Conservation (phyloP, 2,113 vertebrate genomes). For the Indicator maculatus region DNA sequence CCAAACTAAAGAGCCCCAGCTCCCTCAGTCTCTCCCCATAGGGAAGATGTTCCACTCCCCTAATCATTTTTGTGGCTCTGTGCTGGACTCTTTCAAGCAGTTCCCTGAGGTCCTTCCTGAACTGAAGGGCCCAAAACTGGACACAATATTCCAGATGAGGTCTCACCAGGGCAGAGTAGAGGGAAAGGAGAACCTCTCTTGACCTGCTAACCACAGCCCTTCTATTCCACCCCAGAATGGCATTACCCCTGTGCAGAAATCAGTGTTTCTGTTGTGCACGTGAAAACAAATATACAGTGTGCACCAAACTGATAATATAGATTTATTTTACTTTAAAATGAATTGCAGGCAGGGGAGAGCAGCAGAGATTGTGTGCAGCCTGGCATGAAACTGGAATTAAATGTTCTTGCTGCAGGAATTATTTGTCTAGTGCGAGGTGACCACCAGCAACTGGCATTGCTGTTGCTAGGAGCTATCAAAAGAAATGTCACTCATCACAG, state of each 20-base stretch:
- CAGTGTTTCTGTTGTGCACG: background rate
- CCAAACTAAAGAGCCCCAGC: too few species aligned
- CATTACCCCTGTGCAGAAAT: rapidly evolving
- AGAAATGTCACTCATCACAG: slow-evolving; percentile 95
- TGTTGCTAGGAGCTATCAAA: slow-evolving; percentile 83
- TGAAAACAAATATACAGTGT: background rate
- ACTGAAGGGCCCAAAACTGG: too few species aligned
- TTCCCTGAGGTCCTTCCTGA: too few species aligned
- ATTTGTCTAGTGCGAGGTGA: slow-evolving; percentile 59
- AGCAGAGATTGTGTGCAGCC: background rate
- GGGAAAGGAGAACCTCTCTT: too few species aligned
- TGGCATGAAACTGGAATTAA: slow-evolving; percentile 61
- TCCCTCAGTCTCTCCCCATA: too few species aligned
- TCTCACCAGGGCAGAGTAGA: too few species aligned
- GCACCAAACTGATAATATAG: background rate
- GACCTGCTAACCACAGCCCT: too few species aligned
- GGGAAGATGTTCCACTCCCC: too few species aligned
- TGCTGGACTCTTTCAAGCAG: too few species aligned
- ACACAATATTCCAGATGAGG: too few species aligned
- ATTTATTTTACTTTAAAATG: background rate
- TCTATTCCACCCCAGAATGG: too few species aligned
- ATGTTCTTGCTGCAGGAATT: slow-evolving; percentile 30
- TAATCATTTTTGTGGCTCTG: too few species aligned
- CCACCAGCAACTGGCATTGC: slow-evolving; percentile 65
- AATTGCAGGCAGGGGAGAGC: background rate